Evolutionary conservation across 1,140 invertebrate genomes (phyloP), one percentile per base, ranked within the genome.

Genomic region (Drosophila eugracilis): DNA sequence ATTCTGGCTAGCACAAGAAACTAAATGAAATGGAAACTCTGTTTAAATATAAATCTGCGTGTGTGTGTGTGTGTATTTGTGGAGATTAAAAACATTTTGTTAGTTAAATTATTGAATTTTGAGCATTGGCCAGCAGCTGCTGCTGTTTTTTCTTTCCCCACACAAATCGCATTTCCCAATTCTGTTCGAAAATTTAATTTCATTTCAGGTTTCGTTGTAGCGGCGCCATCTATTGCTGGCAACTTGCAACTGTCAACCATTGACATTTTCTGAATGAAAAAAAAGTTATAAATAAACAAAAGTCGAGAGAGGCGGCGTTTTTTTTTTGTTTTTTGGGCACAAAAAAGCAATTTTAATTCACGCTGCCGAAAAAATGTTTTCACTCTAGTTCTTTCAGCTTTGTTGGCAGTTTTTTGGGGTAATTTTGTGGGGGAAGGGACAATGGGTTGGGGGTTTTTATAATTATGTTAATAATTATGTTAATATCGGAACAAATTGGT

Each of bases 221-320:
- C 15, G 26, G 59, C 63, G 63, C 63, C 59, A 26, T 52, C 63
- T 66, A 12, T 14, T 22, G 60, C 19, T 4, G 9, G 36, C 15
- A 2, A 28, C 14, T 10, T 7, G 10, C n/a, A 67, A n/a, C 44
- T 26, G 15, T 5, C 36, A 50, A 22, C 60, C 45, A 67, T 52
- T 53, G 60, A 36, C 36, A 67, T 67, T 67, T 67, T 67, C 60
- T 67, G 28, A 67, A 67, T 67, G 60, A 67, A 67, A 26, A 67
- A 26, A n/a, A 12, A 34, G 26, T 15, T 67, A 67, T 17, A 53
- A 67, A 67, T 67, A 67, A 66, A 52, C 36, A 26, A 24, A 12
- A 9, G 24, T n/a, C 12, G 36, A 24, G n/a, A 9, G 37, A 7
- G 22, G 21, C 9, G n/a, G n/a, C n/a, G n/a, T n/a, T n/a, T n/a